phyloP scores from a whole-genome alignment of 2,113 vertebrate species.

The Cynopterus brachyotis region DNA sequence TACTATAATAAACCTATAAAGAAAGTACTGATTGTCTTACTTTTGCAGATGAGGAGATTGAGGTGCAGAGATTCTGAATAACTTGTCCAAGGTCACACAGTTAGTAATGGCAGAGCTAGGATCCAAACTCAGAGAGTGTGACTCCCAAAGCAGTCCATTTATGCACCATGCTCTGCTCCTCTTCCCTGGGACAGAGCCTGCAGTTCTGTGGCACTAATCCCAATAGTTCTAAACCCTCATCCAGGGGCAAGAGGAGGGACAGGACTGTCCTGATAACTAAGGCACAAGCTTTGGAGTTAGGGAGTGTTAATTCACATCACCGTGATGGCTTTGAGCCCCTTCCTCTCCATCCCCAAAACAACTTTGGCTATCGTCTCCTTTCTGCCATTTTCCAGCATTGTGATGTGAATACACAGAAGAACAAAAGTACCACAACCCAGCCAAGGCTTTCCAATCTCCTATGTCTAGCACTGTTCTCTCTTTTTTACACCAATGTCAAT shows the following conservation, averaged over 20 bases:
- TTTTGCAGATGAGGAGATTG: not conserved
- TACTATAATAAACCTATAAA: too few species aligned
- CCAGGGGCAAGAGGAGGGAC: not conserved
- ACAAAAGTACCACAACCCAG: not conserved
- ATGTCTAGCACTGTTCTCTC: not conserved
- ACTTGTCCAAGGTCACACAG: not conserved
- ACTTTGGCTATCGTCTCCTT: not conserved
- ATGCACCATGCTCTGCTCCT: not conserved
- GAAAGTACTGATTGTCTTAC: not conserved
- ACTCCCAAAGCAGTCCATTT: not conserved
- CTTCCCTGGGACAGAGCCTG: not conserved
- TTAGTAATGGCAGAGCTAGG: not conserved
- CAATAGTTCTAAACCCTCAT: not conserved
- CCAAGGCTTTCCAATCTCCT: rapidly evolving
- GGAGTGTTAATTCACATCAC: not conserved
- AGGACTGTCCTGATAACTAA: rapidly evolving
- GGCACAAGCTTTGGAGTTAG: not conserved
- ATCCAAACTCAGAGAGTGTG: not conserved
- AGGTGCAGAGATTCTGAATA: not conserved
- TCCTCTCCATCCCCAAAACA: not conserved
- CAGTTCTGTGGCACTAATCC: not conserved
- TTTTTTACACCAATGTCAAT: not conserved
- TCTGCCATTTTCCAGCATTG: not conserved
- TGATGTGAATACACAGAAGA: not conserved
- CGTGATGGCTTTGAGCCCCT: not conserved